phyloP scores from a whole-genome alignment of 2,888 invertebrate genomes.

The Drosophila limbata region DNA sequence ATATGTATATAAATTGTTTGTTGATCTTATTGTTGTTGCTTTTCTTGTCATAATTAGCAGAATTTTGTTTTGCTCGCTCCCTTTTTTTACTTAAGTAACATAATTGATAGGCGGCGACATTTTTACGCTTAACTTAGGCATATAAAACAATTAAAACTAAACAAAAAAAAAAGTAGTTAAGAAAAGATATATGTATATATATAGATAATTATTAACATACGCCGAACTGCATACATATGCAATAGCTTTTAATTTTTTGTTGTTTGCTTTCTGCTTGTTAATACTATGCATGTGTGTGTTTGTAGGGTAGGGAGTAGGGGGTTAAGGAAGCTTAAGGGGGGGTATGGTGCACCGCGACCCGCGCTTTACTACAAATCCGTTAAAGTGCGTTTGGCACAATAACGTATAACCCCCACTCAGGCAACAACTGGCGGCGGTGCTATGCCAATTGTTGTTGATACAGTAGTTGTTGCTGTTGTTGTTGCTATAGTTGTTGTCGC shows the following conservation, averaged over 20 bases:
- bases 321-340: constrained; percentile 5
- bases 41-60: constrained; percentile 37
- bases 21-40: constrained; percentile 37
- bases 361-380: constrained; percentile 81
- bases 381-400: constrained; percentile 81
- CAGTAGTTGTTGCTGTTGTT: constrained; percentile 1
- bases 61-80: constrained; percentile 9
- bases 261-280: constrained; percentile 32
- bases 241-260: constrained; percentile 30
- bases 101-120: constrained; percentile 23
- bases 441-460: constrained; percentile 56
- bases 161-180: constrained; percentile 23
- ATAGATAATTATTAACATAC: constrained; percentile 37
- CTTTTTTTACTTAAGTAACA: constrained; percentile 49
- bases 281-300: constrained; percentile 53
- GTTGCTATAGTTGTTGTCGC: constrained; percentile 6
- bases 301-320: constrained; percentile 5
- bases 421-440: constrained; percentile 82
- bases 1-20: constrained; percentile 12
- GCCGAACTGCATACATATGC: constrained; percentile 50
- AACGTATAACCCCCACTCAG: constrained; percentile 84
- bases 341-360: constrained; percentile 39
- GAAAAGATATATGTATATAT: background rate
- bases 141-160: constrained; percentile 41
- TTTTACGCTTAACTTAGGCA: constrained; percentile 35